These are phyloP conservation scores for Amblyopsis hoosieri DNA, from an alignment of 2,797 vertebrate species.

Conservation along the genomic window DNA sequence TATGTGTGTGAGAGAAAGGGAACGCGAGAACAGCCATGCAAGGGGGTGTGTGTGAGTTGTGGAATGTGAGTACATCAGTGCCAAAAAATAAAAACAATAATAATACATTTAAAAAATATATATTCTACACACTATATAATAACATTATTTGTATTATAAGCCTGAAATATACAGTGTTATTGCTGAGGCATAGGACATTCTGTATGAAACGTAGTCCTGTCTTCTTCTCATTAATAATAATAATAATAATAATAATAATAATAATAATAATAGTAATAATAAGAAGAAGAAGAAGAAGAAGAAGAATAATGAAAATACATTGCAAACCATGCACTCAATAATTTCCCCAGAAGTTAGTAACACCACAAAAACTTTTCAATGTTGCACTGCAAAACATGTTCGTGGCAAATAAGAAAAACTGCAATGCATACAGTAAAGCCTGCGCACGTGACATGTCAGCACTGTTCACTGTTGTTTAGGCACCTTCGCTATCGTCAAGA, in stretches of 20 bases:
- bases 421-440: slow-evolving; percentile 23
- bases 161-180: slow-evolving; percentile 12
- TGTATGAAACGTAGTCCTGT: too few relatives aligned
- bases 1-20: slow-evolving; percentile 21
- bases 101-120: too few relatives aligned
- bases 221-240: too few relatives aligned
- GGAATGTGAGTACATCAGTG: not conserved
- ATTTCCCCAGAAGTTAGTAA: slow-evolving; percentile 41
- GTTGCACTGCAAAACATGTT: slow-evolving; percentile 28
- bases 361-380: slow-evolving; percentile 49
- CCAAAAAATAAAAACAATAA: too few relatives aligned
- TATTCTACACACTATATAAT: not conserved
- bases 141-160: not conserved
- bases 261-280: slow-evolving; percentile 1
- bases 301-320: not conserved
- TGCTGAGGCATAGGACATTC: not conserved
- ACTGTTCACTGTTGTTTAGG: slow-evolving; percentile 46
- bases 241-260: slow-evolving; percentile 7
- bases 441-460: slow-evolving; percentile 48
- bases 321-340: slow-evolving; percentile 1
- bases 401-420: not conserved
- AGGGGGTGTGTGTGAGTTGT: slow-evolving; percentile 33
- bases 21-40: slow-evolving; percentile 9
- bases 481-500: slow-evolving; percentile 37
- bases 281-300: slow-evolving; percentile 16